These are phyloP conservation scores for Penaeus indicus DNA, from an alignment of 1,140 invertebrate genomes.

Conservation along the genomic window DNA sequence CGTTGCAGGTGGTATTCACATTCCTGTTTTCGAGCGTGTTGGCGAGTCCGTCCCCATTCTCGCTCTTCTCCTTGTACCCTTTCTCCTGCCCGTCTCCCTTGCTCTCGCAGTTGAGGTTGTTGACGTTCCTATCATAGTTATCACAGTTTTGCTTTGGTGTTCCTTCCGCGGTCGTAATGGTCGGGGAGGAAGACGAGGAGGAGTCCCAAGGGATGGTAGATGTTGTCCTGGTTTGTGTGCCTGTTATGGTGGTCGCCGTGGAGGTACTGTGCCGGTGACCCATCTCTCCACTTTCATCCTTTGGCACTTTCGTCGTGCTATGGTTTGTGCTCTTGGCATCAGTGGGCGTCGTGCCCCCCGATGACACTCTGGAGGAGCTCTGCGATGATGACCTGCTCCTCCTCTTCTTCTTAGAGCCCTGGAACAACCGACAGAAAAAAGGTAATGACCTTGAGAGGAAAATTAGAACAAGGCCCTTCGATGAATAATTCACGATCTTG, in stretches of 20 bases:
- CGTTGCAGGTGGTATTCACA: neutral
- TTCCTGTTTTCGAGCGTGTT: neutral
- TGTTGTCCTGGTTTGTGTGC: no score
- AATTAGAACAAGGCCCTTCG: no score
- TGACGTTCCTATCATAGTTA: conserved; percentile 35
- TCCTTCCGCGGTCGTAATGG: neutral
- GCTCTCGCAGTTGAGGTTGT: neutral
- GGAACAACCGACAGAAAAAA: neutral
- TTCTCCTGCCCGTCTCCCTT: neutral
- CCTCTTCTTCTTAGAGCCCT: conserved; percentile 43
- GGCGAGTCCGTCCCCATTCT: neutral
- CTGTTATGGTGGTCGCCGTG: no score
- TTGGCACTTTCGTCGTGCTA: neutral
- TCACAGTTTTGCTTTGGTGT: conserved; percentile 28
- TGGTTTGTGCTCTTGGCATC: neutral
- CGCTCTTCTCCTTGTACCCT: neutral
- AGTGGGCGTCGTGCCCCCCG: conserved; percentile 29
- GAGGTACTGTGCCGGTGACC: neutral
- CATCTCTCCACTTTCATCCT: neutral
- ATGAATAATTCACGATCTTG: no score
- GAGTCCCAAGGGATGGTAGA: no score
- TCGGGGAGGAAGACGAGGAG: neutral
- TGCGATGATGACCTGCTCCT: conserved; percentile 42
- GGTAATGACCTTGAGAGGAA: no score
- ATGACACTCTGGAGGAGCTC: conserved; percentile 33